These are phyloP conservation scores for Diceros bicornis DNA, from an alignment of 2,797 vertebrate species.

Conservation along the genomic window DNA sequence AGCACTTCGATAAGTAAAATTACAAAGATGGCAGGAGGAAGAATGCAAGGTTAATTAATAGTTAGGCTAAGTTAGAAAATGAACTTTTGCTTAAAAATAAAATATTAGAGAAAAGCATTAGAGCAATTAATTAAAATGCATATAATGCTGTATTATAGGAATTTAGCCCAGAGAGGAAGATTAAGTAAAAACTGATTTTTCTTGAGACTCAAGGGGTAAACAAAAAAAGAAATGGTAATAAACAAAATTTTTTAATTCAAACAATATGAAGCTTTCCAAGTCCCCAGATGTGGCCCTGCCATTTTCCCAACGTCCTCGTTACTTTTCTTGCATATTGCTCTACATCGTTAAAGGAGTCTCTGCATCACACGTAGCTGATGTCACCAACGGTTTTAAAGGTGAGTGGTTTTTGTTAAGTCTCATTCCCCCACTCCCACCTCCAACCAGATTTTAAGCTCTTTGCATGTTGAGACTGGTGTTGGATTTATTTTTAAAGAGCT, in stretches of 20 bases:
- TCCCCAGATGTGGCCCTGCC: neutral
- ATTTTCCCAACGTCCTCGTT: neutral
- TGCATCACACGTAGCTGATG: neutral
- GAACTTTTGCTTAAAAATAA: conserved; percentile 44
- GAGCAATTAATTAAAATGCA: conserved; percentile 54
- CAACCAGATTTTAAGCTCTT: conserved; percentile 8
- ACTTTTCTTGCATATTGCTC: neutral
- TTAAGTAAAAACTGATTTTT: conserved; percentile 67
- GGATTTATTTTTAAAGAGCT: conserved; percentile 43
- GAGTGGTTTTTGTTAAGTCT: neutral
- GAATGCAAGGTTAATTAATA: conserved; percentile 61
- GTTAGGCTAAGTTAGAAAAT: conserved; percentile 55
- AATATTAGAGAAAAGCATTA: conserved; percentile 43
- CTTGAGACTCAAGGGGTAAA: neutral
- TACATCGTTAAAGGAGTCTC: neutral
- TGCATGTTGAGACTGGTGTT: neutral
- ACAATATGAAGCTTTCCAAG: neutral
- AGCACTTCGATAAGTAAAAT: conserved; percentile 48
- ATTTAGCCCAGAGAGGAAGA: conserved; percentile 48
- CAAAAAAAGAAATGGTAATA: neutral
- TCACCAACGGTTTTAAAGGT: neutral
- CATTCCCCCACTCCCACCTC: rapidly evolving
- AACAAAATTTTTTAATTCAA: conserved; percentile 13
- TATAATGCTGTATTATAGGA: neutral
- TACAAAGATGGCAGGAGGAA: conserved; percentile 2